Percentiles rank a stretch among this genome's conserved stretches.
Conservation (phyloP, 1,140 invertebrate species). For the Eurosta solidaginis region DNA sequence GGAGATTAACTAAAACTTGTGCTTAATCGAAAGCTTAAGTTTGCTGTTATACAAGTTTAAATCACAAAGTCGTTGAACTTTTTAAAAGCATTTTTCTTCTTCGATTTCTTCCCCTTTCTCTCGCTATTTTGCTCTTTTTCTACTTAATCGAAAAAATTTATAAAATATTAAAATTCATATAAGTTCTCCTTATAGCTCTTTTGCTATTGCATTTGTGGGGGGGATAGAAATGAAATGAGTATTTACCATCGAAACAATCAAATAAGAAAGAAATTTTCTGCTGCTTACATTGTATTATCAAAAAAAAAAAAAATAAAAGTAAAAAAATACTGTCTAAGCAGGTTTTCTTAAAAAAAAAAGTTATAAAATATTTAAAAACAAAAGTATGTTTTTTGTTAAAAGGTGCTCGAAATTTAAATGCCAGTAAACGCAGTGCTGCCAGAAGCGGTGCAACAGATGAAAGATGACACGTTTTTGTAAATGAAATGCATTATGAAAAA, state of each 20-base stretch:
- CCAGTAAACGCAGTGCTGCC: neutral
- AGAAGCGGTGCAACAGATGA: neutral
- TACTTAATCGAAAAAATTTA: neutral
- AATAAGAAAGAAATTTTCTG: conserved; percentile 57
- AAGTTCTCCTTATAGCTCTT: neutral
- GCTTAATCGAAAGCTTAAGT: too few relatives aligned
- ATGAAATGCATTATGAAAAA: neutral
- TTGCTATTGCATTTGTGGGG: conserved; percentile 34
- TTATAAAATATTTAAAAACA: neutral
- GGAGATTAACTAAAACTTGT: too few relatives aligned
- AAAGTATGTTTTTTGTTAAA: neutral
- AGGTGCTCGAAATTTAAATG: neutral
- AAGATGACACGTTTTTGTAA: neutral
- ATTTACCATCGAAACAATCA: conserved; percentile 59
- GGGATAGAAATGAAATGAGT: conserved; percentile 54
- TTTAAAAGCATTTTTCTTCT: too few relatives aligned
- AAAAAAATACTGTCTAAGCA: neutral
- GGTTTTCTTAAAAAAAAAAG: neutral
- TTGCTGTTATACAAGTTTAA: too few relatives aligned
- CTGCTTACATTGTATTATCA: neutral
- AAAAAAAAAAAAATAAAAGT: neutral
- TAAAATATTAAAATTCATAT: neutral
- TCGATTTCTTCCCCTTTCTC: too few relatives aligned
- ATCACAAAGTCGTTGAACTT: too few relatives aligned
- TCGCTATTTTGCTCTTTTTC: too few relatives aligned